Conservation (phyloP, 53 echinoderm and acorn worm genomes). For the Glandiceps talaboti region DNA sequence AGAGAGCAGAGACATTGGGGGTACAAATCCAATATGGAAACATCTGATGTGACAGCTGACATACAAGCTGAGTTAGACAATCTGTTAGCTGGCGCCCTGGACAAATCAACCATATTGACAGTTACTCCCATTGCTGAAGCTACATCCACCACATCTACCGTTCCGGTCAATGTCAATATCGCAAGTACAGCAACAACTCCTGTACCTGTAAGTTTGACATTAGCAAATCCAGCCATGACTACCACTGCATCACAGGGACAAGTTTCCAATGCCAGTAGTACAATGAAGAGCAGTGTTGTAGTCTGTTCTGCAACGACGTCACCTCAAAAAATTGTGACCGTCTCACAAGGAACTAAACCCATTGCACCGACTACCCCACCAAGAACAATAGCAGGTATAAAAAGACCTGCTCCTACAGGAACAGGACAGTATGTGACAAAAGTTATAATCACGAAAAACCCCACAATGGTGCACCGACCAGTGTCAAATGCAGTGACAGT, state of each 20-base stretch:
- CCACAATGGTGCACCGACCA: slow-evolving; percentile 26
- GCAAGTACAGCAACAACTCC: not conserved
- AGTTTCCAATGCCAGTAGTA: not conserved
- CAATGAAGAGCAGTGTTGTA: not conserved
- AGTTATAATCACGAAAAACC: slow-evolving; percentile 78
- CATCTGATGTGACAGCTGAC: slow-evolving; percentile 10
- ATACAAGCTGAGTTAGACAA: slow-evolving; percentile 34
- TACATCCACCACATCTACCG: not conserved
- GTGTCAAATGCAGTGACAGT: slow-evolving; percentile 21
- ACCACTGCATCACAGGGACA: slow-evolving; percentile 1
- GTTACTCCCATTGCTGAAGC: not conserved
- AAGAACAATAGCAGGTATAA: not conserved
- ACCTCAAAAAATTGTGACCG: not conserved
- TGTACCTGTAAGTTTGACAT: slow-evolving; percentile 5
- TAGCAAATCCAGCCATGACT: not conserved
- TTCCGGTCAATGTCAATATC: not conserved
- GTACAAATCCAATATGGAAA: not conserved
- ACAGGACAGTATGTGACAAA: slow-evolving; percentile 66
- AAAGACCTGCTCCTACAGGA: not conserved
- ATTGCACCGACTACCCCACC: not conserved
- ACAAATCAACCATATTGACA: not conserved
- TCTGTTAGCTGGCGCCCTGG: slow-evolving; percentile 24
- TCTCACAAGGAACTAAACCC: not conserved
- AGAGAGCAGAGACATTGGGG: no score
- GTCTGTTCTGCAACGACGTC: not conserved